These are phyloP conservation scores for Stenotaenia linearis DNA, from an alignment of 2,888 invertebrate species.

Conservation along the genomic window DNA sequence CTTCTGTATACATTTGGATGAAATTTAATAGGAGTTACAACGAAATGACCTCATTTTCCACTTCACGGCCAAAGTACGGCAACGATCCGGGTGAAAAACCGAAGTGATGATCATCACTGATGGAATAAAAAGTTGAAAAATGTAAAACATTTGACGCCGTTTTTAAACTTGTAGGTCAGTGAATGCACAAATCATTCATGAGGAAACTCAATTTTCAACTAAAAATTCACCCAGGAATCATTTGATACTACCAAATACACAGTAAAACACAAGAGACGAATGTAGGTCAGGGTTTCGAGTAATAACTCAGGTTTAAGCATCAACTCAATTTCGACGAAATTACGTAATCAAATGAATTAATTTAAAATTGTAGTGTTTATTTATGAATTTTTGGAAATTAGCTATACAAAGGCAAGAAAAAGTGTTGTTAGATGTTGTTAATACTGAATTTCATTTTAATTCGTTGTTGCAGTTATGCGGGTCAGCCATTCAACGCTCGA, in stretches of 20 bases:
- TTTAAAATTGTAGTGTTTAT: too few relatives aligned
- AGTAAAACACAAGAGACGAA: too few relatives aligned
- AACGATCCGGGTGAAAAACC: slow-evolving; percentile 11
- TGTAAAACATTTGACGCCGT: not conserved
- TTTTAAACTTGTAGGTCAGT: not conserved
- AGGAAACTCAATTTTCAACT: not conserved
- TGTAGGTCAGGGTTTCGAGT: too few relatives aligned
- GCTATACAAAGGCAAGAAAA: too few relatives aligned
- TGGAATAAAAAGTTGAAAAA: not conserved
- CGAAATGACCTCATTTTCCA: not conserved
- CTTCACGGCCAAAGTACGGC: slow-evolving; percentile 11
- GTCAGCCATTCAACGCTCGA: slow-evolving; percentile 79
- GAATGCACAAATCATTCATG: not conserved
- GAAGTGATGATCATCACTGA: not conserved
- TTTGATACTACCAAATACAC: too few relatives aligned
- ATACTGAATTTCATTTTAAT: not conserved
- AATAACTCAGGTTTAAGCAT: too few relatives aligned
- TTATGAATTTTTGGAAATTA: too few relatives aligned
- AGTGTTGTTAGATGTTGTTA: too few relatives aligned
- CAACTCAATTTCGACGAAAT: too few relatives aligned
- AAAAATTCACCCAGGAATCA: not conserved
- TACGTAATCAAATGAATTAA: too few relatives aligned
- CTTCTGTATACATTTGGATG: not conserved
- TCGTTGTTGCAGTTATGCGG: not conserved
- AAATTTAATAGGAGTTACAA: not conserved